Percentiles rank a stretch among this genome's conserved stretches.
Evolutionary conservation across 2,113 vertebrate species (phyloP).

Genomic region (Ageneiosus marmoratus): DNA sequence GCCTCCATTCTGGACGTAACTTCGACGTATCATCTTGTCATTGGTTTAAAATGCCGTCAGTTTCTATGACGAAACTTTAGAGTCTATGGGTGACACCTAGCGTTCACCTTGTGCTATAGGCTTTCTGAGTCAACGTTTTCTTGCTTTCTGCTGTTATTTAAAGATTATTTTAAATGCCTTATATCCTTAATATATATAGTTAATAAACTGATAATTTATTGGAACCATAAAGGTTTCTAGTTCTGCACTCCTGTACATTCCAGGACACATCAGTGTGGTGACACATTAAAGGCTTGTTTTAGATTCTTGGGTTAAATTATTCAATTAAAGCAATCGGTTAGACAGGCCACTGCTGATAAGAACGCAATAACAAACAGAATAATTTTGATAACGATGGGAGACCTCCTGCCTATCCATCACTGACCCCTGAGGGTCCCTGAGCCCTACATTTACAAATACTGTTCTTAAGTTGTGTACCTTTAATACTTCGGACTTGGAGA

Average conservation of each 20-base stretch:
- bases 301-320: background rate
- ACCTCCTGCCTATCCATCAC: background rate
- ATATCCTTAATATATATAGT: background rate
- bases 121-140: background rate
- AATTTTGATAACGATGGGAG: background rate
- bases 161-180: background rate
- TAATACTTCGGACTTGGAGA: background rate
- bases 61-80: background rate
- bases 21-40: background rate
- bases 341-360: background rate
- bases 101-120: background rate
- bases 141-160: background rate
- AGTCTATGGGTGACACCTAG: background rate
- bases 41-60: conserved; percentile 5
- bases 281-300: background rate
- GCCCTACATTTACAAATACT: background rate
- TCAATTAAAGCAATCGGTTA: background rate
- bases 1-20: background rate
- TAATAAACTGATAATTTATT: background rate
- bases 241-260: background rate
- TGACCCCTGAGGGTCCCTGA: background rate
- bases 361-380: background rate
- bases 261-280: background rate
- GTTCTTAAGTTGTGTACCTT: background rate
- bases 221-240: background rate